A percentile compares a stretch with the other conserved stretches of the same genome.
Conservation (phyloP, 2,797 vertebrate genomes). For the Pseudochromis fuscus region DNA sequence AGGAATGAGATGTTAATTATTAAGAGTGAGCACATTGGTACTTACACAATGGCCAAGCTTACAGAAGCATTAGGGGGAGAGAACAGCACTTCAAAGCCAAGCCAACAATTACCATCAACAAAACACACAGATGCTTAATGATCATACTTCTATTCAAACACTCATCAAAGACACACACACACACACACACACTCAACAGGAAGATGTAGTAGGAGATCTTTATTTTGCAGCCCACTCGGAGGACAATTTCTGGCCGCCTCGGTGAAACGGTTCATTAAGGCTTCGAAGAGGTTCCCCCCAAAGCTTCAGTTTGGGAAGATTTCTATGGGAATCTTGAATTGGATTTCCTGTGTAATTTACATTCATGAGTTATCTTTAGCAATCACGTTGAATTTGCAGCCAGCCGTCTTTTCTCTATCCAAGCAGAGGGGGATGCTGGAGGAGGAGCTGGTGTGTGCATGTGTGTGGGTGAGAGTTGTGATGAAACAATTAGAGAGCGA, state of each 20-base stretch:
- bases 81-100: slow-evolving; percentile 85
- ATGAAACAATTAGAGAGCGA: slow-evolving; percentile 62
- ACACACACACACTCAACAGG: slow-evolving; percentile 35
- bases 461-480: slow-evolving; percentile 36
- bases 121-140: slow-evolving; percentile 76
- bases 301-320: slow-evolving; percentile 52
- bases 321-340: slow-evolving; percentile 64
- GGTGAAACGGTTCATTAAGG: slow-evolving; percentile 64
- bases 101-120: slow-evolving; percentile 70
- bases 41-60: slow-evolving; percentile 99
- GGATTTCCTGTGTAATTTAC: slow-evolving; percentile 70
- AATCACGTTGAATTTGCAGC: slow-evolving; percentile 50
- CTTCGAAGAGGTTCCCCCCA: slow-evolving; percentile 37
- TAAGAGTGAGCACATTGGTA: slow-evolving; percentile 78
- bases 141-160: slow-evolving; percentile 39
- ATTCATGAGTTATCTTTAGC: slow-evolving; percentile 73
- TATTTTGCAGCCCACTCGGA: slow-evolving; percentile 36
- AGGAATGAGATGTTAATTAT: slow-evolving; percentile 57
- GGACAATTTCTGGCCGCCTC: slow-evolving; percentile 32
- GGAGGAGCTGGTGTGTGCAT: background rate
- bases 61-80: slow-evolving; percentile 88
- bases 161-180: slow-evolving; percentile 27
- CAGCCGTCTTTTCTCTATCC: slow-evolving; percentile 35
- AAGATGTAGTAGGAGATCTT: slow-evolving; percentile 18
- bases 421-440: slow-evolving; percentile 14